Evolutionary conservation across 1,140 invertebrate genomes (phyloP).

Genomic region (Eupristina koningsbergeri): DNA sequence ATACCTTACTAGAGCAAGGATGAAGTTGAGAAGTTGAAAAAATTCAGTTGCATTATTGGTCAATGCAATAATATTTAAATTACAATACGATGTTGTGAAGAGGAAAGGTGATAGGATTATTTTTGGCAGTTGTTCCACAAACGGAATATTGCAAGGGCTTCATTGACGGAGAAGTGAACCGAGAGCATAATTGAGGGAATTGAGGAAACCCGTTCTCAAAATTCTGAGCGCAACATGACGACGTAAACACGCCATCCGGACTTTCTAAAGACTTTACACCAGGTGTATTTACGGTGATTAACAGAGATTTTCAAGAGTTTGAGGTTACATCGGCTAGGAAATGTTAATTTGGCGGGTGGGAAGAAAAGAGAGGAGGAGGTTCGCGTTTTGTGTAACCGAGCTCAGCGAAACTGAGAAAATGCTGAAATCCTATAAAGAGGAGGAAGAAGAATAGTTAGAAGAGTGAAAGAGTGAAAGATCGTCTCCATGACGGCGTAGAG

Average conservation of each 20-base stretch:
- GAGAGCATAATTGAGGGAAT: background rate
- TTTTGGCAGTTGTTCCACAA: background rate
- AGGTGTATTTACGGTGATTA: background rate
- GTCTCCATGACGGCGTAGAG: no score
- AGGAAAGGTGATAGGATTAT: no score
- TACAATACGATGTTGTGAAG: background rate
- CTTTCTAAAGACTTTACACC: conserved; percentile 19
- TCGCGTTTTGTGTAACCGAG: background rate
- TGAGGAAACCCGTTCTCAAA: background rate
- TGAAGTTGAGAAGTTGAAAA: background rate
- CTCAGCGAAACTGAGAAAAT: background rate
- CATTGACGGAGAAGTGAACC: background rate
- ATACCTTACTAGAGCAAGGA: background rate
- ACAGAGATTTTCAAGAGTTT: background rate
- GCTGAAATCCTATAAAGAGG: no score
- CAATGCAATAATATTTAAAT: background rate
- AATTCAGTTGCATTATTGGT: no score
- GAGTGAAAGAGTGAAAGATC: no score
- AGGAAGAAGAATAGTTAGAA: no score
- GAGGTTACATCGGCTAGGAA: background rate
- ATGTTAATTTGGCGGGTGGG: background rate
- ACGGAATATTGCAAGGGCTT: background rate
- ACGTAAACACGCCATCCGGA: no score
- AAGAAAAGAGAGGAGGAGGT: background rate
- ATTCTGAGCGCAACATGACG: background rate